Base-by-base conservation (phyloP, 2,113 vertebrate species). In the Indri indri region DNA sequence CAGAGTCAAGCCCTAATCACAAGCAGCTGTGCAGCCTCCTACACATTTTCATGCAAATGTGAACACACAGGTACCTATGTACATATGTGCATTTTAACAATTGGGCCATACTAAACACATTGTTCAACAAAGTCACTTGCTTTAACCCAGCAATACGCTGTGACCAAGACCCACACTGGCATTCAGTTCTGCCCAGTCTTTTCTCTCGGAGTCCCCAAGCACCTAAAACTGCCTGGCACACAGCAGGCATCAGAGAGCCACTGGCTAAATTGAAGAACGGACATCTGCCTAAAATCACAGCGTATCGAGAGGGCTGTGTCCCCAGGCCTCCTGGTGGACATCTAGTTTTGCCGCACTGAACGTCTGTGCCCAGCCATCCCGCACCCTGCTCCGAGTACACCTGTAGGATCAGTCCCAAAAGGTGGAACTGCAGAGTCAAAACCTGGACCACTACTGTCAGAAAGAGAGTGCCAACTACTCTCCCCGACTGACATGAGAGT, bases 291-390 rank as follows among this genome's bases (percentile, higher is more conserved):
- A 13, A 40, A 68, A 20, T 37, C 23, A 30, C 76, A n/a, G 22
- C 1, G 3, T 3, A 23, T 3, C 3, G 32, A 7, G 11, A 50
- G 9, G 57, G 10, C 61, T 1, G 2, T 1, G 50, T 27, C 45
- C 16, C 17, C 3, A 3, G 17, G 18, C 76, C 22, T 63, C 61
- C 90, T 27, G n/a, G 34, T 0, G 2, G 57, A 57, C 12, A n/a
- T 6, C 13, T 16, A 40, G n/a, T 30, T 20, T 40, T 50, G 86
- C 73, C 23, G 3, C 68, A 22, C 37, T 25, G 47, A 3, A 54
- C 27, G 1, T 16, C 27, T 61, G 14, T 34, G 25, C 65, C 47
- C 2, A n/a, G 57, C 42, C 27, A 57, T 42, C 25, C 65, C 13
- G 45, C 37, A 25, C 23, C 54, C 9, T 20, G 18, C 47, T 16